These are phyloP conservation scores for Poecilia wingei DNA, from an alignment of 2,797 vertebrate species.

Conservation along the genomic window DNA sequence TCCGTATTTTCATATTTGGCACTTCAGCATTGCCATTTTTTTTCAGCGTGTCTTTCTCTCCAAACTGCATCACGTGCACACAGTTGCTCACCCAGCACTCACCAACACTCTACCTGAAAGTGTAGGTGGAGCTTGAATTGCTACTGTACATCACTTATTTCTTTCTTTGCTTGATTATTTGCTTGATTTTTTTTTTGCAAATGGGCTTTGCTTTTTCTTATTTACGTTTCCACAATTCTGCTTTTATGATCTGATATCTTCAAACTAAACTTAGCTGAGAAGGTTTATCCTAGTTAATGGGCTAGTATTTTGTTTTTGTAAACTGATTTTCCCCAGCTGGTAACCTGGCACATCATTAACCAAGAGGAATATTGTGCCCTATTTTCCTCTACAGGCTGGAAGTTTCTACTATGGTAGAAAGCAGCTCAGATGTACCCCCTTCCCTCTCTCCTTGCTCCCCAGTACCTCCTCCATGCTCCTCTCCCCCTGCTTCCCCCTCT, in stretches of 20 bases:
- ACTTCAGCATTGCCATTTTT: slow-evolving; percentile 41
- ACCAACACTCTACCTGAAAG: slow-evolving; percentile 40
- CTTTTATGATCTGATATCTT: slow-evolving; percentile 39
- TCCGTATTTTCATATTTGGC: slow-evolving; percentile 39
- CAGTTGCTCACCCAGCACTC: slow-evolving; percentile 48
- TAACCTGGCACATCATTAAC: slow-evolving; percentile 82
- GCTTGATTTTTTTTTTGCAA: slow-evolving; percentile 68
- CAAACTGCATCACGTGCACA: slow-evolving; percentile 27
- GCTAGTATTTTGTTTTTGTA: slow-evolving; percentile 56
- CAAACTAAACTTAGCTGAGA: slow-evolving; percentile 20
- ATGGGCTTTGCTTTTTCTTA: slow-evolving; percentile 58
- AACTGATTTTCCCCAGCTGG: slow-evolving; percentile 68
- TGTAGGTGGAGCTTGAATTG: slow-evolving; percentile 48
- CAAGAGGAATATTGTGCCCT: slow-evolving; percentile 91
- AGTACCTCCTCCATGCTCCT: slow-evolving; percentile 68
- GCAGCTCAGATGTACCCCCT: slow-evolving; percentile 88
- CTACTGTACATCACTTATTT: slow-evolving; percentile 39
- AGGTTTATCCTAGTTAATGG: slow-evolving; percentile 20
- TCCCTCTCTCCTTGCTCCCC: slow-evolving; percentile 82
- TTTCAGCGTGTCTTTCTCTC: slow-evolving; percentile 17
- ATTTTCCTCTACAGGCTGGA: slow-evolving; percentile 97
- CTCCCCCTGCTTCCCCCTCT: slow-evolving; percentile 70
- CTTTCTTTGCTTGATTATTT: slow-evolving; percentile 58
- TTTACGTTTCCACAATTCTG: slow-evolving; percentile 58
- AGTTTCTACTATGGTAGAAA: slow-evolving; percentile 98